Base-by-base conservation (phyloP, 2,888 invertebrate species). In the Dolichopus griseipennis region DNA sequence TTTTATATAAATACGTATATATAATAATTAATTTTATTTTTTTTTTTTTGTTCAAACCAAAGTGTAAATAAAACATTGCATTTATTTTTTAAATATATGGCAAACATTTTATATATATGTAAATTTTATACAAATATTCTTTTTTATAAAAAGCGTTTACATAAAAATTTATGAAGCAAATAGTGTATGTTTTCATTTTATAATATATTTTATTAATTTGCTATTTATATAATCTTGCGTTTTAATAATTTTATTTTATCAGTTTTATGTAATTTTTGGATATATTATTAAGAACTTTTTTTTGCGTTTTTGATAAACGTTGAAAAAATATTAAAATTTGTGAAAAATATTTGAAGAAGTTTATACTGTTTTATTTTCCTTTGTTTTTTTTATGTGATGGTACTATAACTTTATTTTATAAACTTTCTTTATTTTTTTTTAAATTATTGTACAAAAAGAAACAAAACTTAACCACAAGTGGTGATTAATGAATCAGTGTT, bases 61-160 rank as follows among this genome's bases (percentile, higher is more conserved):
- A 18, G 52, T 52, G 52, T 52, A 52, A 52, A 52, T 52, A 52
- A 52, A 52, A 52, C 52, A 52, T 52, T n/a, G 52, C 52, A 52
- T 7, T 34, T 52, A 2, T 52, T 52, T 52, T 52, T 52, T 52
- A 52, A 52, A 52, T 52, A 12, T n/a, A 52, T 18, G 52, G 18
- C 52, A 52, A 52, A 18, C 6, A 43, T 43, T 43, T 6, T 43
- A n/a, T 43, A 9, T 43, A 3, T 9, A 52, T 52, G 6, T 52
- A 52, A 18, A 52, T 15, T 52, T 52, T 52, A 52, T 52, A 52
- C 18, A 52, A 52, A 52, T 52, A 52, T 52, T 3, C 2, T 52
- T 9, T 52, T 52, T 52, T 52, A 52, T 52, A 52, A 52, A 52
- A 52, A 52, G 52, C 52, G 52, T 52, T 52, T 15, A 7, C 8